Evolutionary conservation across 2,113 vertebrate species (phyloP), one percentile per base, ranked within the genome.

Genomic region (Psilopsiagon aymara): DNA sequence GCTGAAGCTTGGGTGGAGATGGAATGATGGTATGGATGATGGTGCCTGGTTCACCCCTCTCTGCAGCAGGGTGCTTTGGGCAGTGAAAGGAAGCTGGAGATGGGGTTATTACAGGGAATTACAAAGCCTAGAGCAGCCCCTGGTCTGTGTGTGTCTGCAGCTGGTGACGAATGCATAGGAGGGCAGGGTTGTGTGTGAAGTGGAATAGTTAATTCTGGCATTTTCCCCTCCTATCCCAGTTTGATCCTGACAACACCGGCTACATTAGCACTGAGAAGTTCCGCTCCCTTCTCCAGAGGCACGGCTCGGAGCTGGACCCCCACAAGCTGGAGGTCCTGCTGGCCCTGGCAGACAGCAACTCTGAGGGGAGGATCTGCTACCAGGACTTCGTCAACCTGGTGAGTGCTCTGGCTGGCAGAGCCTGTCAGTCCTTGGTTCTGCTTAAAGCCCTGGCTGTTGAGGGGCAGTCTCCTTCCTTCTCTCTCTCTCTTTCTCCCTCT

Each of bases 311-410:
- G 97, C 97, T 99, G 57, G 99, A 99, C 96, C 99, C 99, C 2
- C 99, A 99, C 98, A 99, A 99, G 95, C 98, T 99, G 94, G 99
- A 99, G 98, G 99, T 99, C 28, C 98, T 99, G 37, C 96, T 99
- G 97, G 99, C 99, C 41, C 98, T 99, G 12, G 99, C 99, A 8
- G 98, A 99, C 89, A 99, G 98, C 96, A 99, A 99, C 47, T 98
- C 99, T 0, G 99, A 99, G 9, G 99, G 99, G 33, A 99, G 99
- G 97, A 99, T 99, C 97, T 98, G 99, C 97, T 99, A 99, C 98
- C 99, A 99, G 97, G 99, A 99, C 95, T 99, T 99, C 81, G 98
- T 99, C 97, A 99, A 99, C 97, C 98, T 99, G 99, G 99, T 99
- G 97, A 99, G 99, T 92, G 44, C 76, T 86, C 53, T 27, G 35